These are phyloP conservation scores for mouse (Mus musculus) DNA, from an alignment of 2,113 vertebrate genomes.

Conservation along the genomic window DNA sequence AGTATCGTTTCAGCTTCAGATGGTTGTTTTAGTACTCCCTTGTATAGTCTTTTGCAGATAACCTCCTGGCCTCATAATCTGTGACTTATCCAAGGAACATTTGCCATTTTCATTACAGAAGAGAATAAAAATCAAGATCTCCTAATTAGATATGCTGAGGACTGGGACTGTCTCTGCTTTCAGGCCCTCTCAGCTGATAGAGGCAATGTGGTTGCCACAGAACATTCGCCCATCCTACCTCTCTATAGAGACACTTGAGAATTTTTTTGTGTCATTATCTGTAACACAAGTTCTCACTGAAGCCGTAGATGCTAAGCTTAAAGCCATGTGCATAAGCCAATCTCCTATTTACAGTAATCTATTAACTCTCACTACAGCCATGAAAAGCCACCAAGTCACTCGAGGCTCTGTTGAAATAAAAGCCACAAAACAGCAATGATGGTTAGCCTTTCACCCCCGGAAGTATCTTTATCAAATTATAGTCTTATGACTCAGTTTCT, in stretches of 20 bases:
- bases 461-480: too few relatives aligned
- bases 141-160: background rate
- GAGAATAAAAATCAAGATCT: background rate
- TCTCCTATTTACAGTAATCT: background rate
- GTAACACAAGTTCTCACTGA: background rate
- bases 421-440: background rate
- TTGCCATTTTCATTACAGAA: background rate
- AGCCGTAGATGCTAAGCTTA: too few relatives aligned
- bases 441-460: background rate
- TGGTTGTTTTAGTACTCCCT: background rate
- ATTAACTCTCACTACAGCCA: background rate
- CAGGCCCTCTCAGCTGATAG: accelerated
- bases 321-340: background rate
- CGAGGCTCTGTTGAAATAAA: background rate
- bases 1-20: background rate
- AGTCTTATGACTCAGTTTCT: background rate
- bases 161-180: too few relatives aligned
- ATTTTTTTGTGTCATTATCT: background rate
- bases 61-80: background rate
- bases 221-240: background rate
- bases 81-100: background rate
- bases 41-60: background rate
- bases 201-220: too few relatives aligned
- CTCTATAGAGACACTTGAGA: background rate
- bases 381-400: background rate